Base-by-base conservation (phyloP, 2,113 vertebrate genomes). In the Entelurus aequoreus region DNA sequence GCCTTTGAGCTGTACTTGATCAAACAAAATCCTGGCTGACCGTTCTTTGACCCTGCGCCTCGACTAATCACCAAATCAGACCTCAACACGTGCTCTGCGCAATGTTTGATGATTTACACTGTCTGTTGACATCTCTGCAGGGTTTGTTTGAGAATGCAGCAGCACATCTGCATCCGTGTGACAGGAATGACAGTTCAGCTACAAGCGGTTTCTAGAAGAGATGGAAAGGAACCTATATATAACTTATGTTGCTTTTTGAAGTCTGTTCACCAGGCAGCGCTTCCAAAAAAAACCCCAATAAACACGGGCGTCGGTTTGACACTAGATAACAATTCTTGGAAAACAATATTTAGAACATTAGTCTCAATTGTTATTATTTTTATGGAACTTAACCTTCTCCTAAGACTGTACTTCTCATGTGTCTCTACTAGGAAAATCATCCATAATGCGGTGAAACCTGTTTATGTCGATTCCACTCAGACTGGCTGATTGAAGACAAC, bases 1-100 rank as follows among this genome's bases (percentile, higher is more conserved):
- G 54, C 54, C 10, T 57, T 42, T 42, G 54, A 6, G 54, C 54
- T 57, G 54, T 19, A 42, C 54, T 55, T 55, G 38, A 55, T 55
- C 36, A 55, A 55, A 57, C 38, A 57, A 42, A 55, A 42, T 57
- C 54, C 54, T 57, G 37, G 38, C 37, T 56, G 54, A 56, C 54
- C 54, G 38, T 56, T 16, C 19, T 56, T 19, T 57, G 54, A 57
- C 37, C 54, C 38, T 9, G 54, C n/a, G 38, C 38, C 16, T 57
- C 15, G 19, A 57, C 54, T 57, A 57, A 57, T 42, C 54, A 42
- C 37, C 37, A 57, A 57, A 57, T 57, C 54, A 19, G 54, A 57
- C 54, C n/a, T n/a, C 16, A 19, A 9, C 38, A 57, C 2, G 10
- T 38, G 38, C 54, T 12, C 38, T 11, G 15, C n/a, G 8, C 42